Base-by-base conservation (phyloP, 2,797 vertebrate genomes). In the Cyclopterus lumpus region DNA sequence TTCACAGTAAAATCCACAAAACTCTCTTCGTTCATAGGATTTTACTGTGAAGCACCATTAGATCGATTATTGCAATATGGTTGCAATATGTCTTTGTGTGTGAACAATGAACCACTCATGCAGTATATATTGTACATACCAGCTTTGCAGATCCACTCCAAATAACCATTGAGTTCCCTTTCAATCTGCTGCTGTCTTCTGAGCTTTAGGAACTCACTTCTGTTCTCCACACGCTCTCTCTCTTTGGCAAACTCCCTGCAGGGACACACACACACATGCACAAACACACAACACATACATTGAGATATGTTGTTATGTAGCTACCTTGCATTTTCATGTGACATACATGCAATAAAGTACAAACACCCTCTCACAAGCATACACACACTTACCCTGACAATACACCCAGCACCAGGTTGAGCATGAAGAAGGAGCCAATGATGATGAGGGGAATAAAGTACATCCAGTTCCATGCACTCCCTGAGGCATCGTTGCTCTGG, bases 361-460 rank as follows among this genome's bases (percentile, higher is more conserved):
- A 62, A 22, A 40, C 12, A 32, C 67, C 1, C 7, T 26, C 38
- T 42, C 61, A 80, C 40, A 51, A 28, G 26, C 26, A 28, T 26
- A 40, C 38, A 14, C 36, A 73, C 46, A 88, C 96, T 94, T 92
- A 98, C 97, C 97, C 97, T 22, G 97, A 98, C 82, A 98, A 92
- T 81, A 98, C 97, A 81, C 97, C 97, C 90, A 98, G 95, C 83
- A 98, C 97, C 83, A 98, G 95, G 93, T 98, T 98, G 85, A 98
- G 96, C 97, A 98, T 98, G 93, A 98, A 98, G 94, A 98, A 98
- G 88, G 97, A 98, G 87, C 97, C 97, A 3, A 98, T 97, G 93
- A 98, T 98, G 94, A 98, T 98, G 93, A 98, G 97, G 58, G 97
- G 97, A 82, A 98, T 97, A 93, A 98, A 98, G 93, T 98, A 98